These are phyloP conservation scores for Spodoptera litura DNA, from an alignment of 1,140 invertebrate species.

Conservation along the genomic window DNA sequence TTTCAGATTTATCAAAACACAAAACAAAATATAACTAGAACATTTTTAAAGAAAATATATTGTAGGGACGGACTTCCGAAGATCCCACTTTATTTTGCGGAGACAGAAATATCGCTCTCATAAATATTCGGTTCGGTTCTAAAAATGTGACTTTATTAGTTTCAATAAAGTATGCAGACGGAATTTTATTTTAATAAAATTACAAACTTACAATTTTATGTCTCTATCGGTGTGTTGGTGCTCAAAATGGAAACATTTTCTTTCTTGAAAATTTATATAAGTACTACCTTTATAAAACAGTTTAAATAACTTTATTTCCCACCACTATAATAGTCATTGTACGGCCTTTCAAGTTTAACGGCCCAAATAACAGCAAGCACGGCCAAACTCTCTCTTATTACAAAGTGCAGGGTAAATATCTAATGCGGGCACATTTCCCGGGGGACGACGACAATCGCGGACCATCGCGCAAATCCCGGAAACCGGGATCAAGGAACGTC, in stretches of 20 bases:
- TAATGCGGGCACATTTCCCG: conserved; percentile 36
- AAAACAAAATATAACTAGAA: conserved; percentile 14
- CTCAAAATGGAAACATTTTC: conserved; percentile 8
- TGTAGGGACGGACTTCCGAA: conserved; percentile 5
- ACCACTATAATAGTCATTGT: no score
- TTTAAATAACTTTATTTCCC: no score
- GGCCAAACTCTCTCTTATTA: conserved; percentile 20
- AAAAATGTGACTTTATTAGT: conserved; percentile 34
- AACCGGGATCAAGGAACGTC: conserved; percentile 27
- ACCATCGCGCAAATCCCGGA: conserved; percentile 25
- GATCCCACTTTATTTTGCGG: conserved; percentile 17
- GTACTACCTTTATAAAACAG: no score
- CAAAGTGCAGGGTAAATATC: conserved; percentile 35
- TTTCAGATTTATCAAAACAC: conserved; percentile 24
- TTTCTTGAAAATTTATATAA: neutral
- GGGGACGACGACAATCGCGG: conserved; percentile 29
- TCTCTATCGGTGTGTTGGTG: conserved; percentile 12
- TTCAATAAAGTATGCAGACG: conserved; percentile 23
- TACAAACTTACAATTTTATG: conserved; percentile 17
- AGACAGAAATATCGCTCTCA: conserved; percentile 31
- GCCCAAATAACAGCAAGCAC: conserved; percentile 3
- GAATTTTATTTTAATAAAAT: conserved; percentile 28
- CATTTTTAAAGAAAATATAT: conserved; percentile 31
- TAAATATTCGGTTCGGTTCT: conserved; percentile 35
- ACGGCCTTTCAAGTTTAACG: neutral